Percentiles rank a stretch among this genome's conserved stretches.
Conservation (phyloP, 2,888 invertebrate genomes). For the Eudasyphora cyanicolor region DNA sequence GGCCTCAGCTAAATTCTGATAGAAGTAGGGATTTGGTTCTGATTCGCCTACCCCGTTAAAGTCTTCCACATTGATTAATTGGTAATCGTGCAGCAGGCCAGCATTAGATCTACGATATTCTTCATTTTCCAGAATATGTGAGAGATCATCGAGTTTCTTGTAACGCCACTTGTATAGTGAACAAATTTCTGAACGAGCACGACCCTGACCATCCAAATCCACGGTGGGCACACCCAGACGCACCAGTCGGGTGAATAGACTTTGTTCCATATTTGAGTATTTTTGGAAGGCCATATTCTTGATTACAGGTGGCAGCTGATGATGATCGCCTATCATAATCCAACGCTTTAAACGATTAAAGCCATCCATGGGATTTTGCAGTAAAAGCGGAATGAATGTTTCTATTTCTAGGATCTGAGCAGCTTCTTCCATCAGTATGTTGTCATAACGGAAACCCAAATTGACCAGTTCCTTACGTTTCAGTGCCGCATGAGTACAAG, state of each 20-base stretch:
- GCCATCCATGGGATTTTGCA: conserved; percentile 99
- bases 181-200: conserved; percentile 94
- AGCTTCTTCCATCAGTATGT: conserved; percentile 99
- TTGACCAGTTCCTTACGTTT: conserved; percentile 97
- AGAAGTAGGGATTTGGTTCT: conserved; percentile 98
- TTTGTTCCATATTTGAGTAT: conserved; percentile 99
- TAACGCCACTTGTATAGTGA: conserved; percentile 98
- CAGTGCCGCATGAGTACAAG: conserved; percentile 99
- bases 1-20: conserved; percentile 95
- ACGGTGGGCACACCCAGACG: conserved; percentile 98
- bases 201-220: conserved; percentile 98
- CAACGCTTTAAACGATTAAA: conserved; percentile 97
- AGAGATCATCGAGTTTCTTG: conserved; percentile 95
- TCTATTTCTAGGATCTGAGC: conserved; percentile 99
- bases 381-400: conserved; percentile 97
- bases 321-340: conserved; percentile 99
- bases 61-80: conserved; percentile 97
- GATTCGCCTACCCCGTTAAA: conserved; percentile 98
- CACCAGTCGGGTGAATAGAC: conserved; percentile 97
- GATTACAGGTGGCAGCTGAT: conserved; percentile 99
- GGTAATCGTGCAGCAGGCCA: conserved; percentile 95
- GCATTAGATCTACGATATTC: conserved; percentile 96
- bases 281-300: conserved; percentile 99
- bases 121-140: conserved; percentile 90
- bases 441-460: conserved; percentile 97